phyloP scores from a whole-genome alignment of 2,888 invertebrate genomes.

The Rhopalosiphum nymphaeae region DNA sequence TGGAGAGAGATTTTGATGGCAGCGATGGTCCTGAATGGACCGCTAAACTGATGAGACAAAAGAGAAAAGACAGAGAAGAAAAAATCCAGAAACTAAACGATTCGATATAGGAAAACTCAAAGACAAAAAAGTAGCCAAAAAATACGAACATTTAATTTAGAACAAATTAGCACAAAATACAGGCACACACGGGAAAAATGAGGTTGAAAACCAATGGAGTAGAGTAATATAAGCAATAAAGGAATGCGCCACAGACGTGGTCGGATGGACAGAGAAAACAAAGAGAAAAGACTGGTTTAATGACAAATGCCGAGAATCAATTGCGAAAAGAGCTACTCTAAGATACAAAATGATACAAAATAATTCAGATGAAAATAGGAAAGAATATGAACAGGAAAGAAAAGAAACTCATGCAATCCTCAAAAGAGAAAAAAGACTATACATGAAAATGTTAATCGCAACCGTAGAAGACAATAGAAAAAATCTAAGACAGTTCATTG shows the following conservation, averaged over 20 bases:
- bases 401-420: slow-evolving; percentile 29
- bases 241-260: slow-evolving; percentile 10
- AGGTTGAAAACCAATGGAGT: slow-evolving; percentile 21
- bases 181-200: neutral
- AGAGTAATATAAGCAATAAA: slow-evolving; percentile 23
- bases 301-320: slow-evolving; percentile 15
- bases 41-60: no score
- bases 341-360: slow-evolving; percentile 23
- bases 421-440: slow-evolving; percentile 5
- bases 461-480: slow-evolving; percentile 4
- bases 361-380: neutral
- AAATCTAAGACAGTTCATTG: neutral
- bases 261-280: slow-evolving; percentile 28
- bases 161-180: slow-evolving; percentile 38
- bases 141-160: slow-evolving; percentile 4
- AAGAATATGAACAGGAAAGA: slow-evolving; percentile 28
- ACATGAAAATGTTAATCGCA: neutral
- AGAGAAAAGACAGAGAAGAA: slow-evolving; percentile 1
- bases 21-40: no score
- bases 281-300: slow-evolving; percentile 25
- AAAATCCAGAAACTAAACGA: neutral
- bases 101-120: neutral
- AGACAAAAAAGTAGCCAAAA: slow-evolving; percentile 13
- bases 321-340: neutral
- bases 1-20: no score